A percentile compares a stretch with the other conserved stretches of the same genome.
Conservation (phyloP, 2,113 vertebrate species). For the Pristiophorus japonicus region DNA sequence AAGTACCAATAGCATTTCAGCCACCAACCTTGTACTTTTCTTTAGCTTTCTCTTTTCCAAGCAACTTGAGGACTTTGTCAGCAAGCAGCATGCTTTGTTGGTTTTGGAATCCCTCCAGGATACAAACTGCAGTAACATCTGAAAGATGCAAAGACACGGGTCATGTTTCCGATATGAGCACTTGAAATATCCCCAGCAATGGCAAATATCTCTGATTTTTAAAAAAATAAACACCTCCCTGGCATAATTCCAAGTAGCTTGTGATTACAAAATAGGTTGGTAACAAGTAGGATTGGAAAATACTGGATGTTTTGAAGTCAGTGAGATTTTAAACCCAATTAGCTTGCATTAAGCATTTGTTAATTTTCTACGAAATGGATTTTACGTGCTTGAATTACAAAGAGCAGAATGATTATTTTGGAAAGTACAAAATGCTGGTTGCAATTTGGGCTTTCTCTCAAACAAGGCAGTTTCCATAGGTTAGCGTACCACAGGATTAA, state of each 20-base stretch:
- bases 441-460: not conserved
- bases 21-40: conserved; percentile 90
- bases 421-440: not conserved
- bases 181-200: too few species aligned
- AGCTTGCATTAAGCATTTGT: not conserved
- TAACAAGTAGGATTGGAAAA: not conserved
- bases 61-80: conserved; percentile 93
- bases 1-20: not conserved
- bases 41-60: conserved; percentile 98
- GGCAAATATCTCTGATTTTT: too few species aligned
- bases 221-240: too few species aligned
- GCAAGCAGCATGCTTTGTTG: conserved; percentile 97
- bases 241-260: not conserved
- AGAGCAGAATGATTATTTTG: not conserved
- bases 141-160: conserved; percentile 35
- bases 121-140: conserved; percentile 98
- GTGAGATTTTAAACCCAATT: not conserved
- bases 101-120: conserved; percentile 97
- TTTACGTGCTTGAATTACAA: not conserved
- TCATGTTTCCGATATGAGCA: not conserved
- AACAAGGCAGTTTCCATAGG: not conserved
- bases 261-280: not conserved
- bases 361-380: not conserved
- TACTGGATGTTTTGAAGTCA: not conserved
- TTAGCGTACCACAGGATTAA: not conserved